phyloP scores from a whole-genome alignment of 2,113 vertebrate species.

The Calonectris borealis region DNA sequence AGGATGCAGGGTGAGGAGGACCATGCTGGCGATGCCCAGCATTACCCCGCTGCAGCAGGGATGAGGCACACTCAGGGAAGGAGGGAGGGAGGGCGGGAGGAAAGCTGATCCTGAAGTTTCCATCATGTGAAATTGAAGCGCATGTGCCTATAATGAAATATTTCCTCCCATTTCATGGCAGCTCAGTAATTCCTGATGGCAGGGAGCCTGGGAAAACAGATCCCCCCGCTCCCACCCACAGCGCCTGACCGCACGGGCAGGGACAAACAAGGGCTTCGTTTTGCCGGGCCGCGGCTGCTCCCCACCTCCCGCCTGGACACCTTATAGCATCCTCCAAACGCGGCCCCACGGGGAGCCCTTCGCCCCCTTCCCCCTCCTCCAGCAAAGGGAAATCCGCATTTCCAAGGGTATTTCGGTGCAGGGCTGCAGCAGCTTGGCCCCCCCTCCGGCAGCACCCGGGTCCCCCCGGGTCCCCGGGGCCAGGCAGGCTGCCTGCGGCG shows the following conservation, averaged over 20 bases:
- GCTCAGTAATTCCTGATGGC: constrained; percentile 76
- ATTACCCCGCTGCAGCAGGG: fast-evolving
- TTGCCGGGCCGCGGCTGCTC: not conserved
- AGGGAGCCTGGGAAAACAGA: constrained; percentile 75
- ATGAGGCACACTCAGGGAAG: not conserved
- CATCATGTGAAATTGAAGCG: constrained; percentile 74
- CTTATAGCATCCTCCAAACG: constrained; percentile 33
- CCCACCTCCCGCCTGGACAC: constrained; percentile 45
- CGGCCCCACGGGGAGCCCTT: not conserved
- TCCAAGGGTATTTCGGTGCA: fast-evolving
- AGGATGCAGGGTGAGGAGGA: not conserved
- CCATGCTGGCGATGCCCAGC: not conserved
- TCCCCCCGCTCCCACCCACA: constrained; percentile 58
- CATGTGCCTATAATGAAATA: constrained; percentile 83
- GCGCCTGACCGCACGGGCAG: constrained; percentile 48
- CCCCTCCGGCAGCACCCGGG: fast-evolving
- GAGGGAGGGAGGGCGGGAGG: not conserved
- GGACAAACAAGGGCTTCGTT: constrained; percentile 34
- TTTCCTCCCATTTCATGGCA: constrained; percentile 80
- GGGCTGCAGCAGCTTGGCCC: not conserved
- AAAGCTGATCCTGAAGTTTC: constrained; percentile 68
- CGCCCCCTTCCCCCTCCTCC: not conserved
- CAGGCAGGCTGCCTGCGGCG: not conserved
- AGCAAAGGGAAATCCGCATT: not conserved
- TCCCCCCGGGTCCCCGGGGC: not conserved